Evolutionary conservation across 2,797 vertebrate species (phyloP), one percentile per base, ranked within the genome.

Genomic region (Anguilla anguilla): DNA sequence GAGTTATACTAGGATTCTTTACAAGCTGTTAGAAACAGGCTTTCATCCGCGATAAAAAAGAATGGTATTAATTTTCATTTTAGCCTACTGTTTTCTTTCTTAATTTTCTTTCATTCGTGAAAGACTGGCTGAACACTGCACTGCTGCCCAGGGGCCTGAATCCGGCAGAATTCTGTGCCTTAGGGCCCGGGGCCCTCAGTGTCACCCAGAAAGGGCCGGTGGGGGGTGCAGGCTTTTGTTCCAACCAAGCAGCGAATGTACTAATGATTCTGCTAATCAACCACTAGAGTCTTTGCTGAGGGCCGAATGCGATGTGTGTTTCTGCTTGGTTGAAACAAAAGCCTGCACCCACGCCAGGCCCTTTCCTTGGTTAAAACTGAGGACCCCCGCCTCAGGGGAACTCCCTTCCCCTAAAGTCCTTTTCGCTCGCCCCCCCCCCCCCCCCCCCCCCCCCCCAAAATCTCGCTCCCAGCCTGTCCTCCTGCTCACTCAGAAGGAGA

Each of bases 391-490:
- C 9, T 57, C 9, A 57, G 55, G 55, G 55, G 67, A 81, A 81
- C 35, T 46, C 77, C 77, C 79, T 25, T n/a, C 31, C n/a, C 39
- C 39, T 22, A 46, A 79, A 79, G 55, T 2, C 53, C 6, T 64
- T 64, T 64, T 64, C 19, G 2, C 6, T 2, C 22, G 6, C 15
- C 0, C 3, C 2, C 3, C 6, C 15, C 22, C 1, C 15, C 0
- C n/a, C 3, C 2, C 3, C 6, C 15, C 22, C 6, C 17, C 22
- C 2, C 17, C 0, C 3, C 2, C 3, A 1, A 19, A 17, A 0
- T 64, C 59, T 64, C 19, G 0, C 25, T n/a, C 67, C n/a, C 67
- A 69, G n/a, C 10, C 59, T 64, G 13, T 7, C 22, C n/a, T 28
- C 28, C 31, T 6, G 6, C n/a, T 79, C 17, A 0, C 13, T 79